A percentile compares a stretch with the other conserved stretches of the same genome.
Conservation (phyloP, 2,113 vertebrate genomes). For the Dendropsophus ebraccatus region DNA sequence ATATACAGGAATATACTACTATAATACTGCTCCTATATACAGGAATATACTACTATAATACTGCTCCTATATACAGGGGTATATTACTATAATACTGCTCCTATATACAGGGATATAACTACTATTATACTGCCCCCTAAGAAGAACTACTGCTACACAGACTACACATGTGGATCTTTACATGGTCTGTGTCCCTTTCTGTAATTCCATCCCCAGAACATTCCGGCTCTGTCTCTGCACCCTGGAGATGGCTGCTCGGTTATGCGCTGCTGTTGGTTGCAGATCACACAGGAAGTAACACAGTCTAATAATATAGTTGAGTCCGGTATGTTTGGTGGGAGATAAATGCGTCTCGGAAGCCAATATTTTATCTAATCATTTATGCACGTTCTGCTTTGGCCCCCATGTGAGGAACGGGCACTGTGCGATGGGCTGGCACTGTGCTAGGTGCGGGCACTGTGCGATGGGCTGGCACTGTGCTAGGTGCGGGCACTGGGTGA, state of each 20-base stretch:
- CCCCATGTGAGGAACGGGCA: background rate
- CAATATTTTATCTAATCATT: background rate
- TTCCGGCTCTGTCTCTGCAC: background rate
- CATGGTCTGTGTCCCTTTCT: too few species aligned
- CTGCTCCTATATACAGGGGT: background rate
- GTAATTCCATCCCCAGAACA: background rate
- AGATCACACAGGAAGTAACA: constrained; percentile 26
- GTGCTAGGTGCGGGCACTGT: too few species aligned
- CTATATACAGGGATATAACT: constrained; percentile 1
- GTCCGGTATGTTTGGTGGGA: background rate
- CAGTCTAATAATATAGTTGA: constrained; percentile 6
- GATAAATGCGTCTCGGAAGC: background rate
- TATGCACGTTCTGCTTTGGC: background rate
- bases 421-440: too few species aligned
- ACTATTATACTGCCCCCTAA: background rate
- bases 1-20: constrained; percentile 8
- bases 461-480: too few species aligned
- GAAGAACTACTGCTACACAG: too few species aligned
- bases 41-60: constrained; percentile 4
- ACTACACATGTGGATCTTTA: too few species aligned
- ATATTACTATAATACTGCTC: constrained; percentile 5
- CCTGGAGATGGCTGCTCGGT: background rate
- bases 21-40: background rate
- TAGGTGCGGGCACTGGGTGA: too few species aligned
- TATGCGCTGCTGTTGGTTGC: background rate